Conservation (phyloP, 1,140 invertebrate species). For the Magallana ariakensis region DNA sequence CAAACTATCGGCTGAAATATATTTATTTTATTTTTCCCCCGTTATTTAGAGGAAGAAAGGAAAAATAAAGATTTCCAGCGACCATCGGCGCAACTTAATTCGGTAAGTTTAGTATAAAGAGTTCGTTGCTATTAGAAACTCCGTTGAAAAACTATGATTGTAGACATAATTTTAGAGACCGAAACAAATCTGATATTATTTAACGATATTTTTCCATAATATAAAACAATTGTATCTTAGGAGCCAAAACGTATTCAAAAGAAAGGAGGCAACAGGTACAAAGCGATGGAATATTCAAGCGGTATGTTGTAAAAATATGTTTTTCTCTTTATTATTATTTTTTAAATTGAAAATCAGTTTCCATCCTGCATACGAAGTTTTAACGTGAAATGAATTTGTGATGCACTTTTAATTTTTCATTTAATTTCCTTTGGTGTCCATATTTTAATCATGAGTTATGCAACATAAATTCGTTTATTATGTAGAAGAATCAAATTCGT, state of each 20-base stretch:
- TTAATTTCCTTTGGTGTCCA: too few relatives aligned
- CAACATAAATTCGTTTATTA: background rate
- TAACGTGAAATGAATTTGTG: too few relatives aligned
- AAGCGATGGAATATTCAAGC: background rate
- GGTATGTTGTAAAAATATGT: background rate
- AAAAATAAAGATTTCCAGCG: background rate
- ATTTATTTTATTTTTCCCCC: background rate
- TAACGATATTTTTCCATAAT: too few relatives aligned
- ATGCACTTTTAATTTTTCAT: too few relatives aligned
- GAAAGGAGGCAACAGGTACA: background rate
- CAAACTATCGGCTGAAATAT: background rate
- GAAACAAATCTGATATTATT: too few relatives aligned
- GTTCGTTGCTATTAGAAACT: too few relatives aligned
- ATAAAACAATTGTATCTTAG: background rate
- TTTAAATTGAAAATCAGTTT: too few relatives aligned
- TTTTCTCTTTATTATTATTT: too few relatives aligned
- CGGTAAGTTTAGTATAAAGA: background rate
- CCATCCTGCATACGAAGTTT: too few relatives aligned
- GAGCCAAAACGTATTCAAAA: background rate
- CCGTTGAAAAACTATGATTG: too few relatives aligned
- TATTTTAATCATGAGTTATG: background rate
- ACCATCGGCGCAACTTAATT: background rate
- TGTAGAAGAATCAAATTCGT: background rate
- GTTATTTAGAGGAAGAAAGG: slow-evolving; percentile 10
- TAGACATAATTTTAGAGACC: too few relatives aligned